Base-by-base conservation (phyloP, 2,888 invertebrate genomes). In the Hypsopygia costalis region DNA sequence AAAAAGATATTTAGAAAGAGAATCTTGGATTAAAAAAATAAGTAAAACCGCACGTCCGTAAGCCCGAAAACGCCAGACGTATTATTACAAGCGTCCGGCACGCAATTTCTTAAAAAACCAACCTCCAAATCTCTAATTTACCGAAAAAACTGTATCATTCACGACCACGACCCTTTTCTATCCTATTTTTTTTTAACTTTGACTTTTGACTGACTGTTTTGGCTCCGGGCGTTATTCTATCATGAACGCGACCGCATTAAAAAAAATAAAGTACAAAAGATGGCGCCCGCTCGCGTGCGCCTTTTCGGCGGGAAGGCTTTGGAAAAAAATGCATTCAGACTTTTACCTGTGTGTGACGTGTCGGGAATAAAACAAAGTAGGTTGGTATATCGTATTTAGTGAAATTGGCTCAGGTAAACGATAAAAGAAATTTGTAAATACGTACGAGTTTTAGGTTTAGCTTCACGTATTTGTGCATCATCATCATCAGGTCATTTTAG, bases 191-290 rank as follows among this genome's bases (percentile, higher is more conserved):
- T 55, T 60, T 54, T 59, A 6, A 6, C 47, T 47, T 58, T 87
- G 87, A 87, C 85, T 87, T 81, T 87, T 86, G 87, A 87, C 78
- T 87, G 87, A 87, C 87, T 86, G 82, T 75, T 78, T 70, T 67
- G 65, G 73, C 86, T 75, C 66, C 65, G 62, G 82, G 87, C 80
- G 48, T 55, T 75, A 55, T 68, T 62, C 82, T 81, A 80, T 75
- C 61, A 69, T 62, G 64, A 75, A 70, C 71, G 69, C 70, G 70
- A 75, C 81, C 76, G 72, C 76, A 76, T 69, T 55, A 69, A 67
- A 74, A 16, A 75, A 65, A 74, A 72, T 74, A 76, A 61, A 54
- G 68, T 65, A 73, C 62, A 72, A 69, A 76, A 71, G 51, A 69
- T 75, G 83, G 82, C 81, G 81, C 77, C 75, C 62, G 47, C 66